Conservation (phyloP, 1,140 invertebrate genomes). For the Melanaphis sacchari region DNA sequence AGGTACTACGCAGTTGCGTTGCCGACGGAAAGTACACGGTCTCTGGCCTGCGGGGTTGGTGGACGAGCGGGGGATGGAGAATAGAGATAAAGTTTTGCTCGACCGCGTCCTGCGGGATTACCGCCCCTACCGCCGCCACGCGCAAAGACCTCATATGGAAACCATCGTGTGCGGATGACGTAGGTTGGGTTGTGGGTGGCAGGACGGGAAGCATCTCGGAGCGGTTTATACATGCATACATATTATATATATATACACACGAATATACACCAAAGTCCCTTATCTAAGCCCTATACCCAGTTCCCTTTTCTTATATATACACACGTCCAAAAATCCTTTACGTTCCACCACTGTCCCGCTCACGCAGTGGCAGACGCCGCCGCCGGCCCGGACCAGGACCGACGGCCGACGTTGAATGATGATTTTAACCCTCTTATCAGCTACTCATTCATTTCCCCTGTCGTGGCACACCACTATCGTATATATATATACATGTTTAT, state of each 20-base stretch:
- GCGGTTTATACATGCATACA: background rate
- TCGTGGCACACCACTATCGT: background rate
- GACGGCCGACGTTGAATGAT: slow-evolving; percentile 47
- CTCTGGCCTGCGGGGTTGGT: background rate
- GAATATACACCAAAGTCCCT: slow-evolving; percentile 12
- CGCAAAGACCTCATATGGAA: slow-evolving; percentile 51
- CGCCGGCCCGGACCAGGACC: background rate
- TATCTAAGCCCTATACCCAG: slow-evolving; percentile 37
- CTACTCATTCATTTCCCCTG: slow-evolving; percentile 34
- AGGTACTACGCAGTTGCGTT: background rate
- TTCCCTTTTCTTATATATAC: slow-evolving; percentile 22
- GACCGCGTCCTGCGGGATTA: slow-evolving; percentile 56
- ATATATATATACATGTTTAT: background rate
- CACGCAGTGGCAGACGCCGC: background rate
- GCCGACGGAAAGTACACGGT: background rate
- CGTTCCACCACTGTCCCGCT: no score
- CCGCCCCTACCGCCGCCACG: background rate
- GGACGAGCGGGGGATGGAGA: background rate
- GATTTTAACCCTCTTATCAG: slow-evolving; percentile 58
- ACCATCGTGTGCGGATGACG: slow-evolving; percentile 1
- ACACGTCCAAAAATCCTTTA: slow-evolving; percentile 38
- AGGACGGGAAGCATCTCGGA: background rate
- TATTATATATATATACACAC: background rate
- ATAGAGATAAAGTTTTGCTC: slow-evolving; percentile 55
- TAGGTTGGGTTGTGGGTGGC: background rate